A percentile compares a stretch with the other conserved stretches of the same genome.
phyloP scores from a whole-genome alignment of 2,113 vertebrate genomes.

The Myotis davidii region DNA sequence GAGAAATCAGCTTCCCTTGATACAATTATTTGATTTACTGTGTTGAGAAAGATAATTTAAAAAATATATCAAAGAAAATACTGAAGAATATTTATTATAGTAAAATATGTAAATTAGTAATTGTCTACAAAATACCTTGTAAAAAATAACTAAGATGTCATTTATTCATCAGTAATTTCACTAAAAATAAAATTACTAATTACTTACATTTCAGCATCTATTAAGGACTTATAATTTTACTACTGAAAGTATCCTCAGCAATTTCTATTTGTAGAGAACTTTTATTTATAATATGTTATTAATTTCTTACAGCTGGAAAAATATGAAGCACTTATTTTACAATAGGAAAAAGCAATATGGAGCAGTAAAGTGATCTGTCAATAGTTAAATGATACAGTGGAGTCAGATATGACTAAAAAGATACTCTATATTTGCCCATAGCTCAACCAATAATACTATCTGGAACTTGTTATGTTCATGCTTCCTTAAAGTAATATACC shows the following conservation, averaged over 20 bases:
- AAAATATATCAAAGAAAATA: conserved; percentile 21
- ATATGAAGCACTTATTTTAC: background rate
- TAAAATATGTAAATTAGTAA: background rate
- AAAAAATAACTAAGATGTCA: background rate
- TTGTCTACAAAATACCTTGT: background rate
- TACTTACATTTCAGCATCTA: background rate
- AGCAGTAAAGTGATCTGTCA: background rate
- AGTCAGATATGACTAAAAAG: background rate
- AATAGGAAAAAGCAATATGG: background rate
- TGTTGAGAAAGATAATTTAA: background rate
- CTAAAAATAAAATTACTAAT: background rate
- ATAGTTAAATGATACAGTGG: background rate
- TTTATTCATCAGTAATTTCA: background rate
- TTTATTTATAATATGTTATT: background rate
- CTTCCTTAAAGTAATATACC: conserved; percentile 23
- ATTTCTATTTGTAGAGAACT: background rate
- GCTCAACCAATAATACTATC: background rate
- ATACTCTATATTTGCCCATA: background rate
- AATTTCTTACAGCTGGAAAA: background rate
- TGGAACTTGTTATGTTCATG: background rate
- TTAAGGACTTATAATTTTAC: background rate
- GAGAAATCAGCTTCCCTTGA: background rate
- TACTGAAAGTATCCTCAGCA: conserved; percentile 4
- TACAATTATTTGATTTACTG: background rate
- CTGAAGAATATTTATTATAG: background rate